phyloP scores from a whole-genome alignment of 2,888 invertebrate species.

The Nomada lathburiana region DNA sequence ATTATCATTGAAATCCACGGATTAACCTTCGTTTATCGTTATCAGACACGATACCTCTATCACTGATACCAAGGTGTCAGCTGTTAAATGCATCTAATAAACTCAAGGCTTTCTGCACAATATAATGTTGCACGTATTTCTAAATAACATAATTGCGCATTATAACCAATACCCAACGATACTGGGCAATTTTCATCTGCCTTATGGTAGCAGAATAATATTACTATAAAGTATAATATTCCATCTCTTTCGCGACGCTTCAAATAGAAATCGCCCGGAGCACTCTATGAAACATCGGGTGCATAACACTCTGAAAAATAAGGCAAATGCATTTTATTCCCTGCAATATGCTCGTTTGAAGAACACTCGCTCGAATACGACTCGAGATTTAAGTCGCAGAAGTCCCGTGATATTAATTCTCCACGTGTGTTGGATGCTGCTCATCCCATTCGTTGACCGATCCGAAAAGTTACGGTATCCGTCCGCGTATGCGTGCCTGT shows the following conservation, averaged over 20 bases:
- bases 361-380: neutral
- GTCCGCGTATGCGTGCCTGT: conserved; percentile 14
- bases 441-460: conserved; percentile 23
- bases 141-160: no score
- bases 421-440: conserved; percentile 19
- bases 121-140: no score
- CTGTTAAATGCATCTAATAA: neutral
- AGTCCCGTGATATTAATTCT: neutral
- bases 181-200: no score
- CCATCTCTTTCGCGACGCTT: no score
- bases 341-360: neutral
- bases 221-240: no score
- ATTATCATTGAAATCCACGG: neutral
- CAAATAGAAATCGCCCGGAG: no score
- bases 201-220: no score
- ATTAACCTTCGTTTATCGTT: conserved; percentile 8
- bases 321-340: neutral
- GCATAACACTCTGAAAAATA: no score
- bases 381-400: neutral
- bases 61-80: neutral
- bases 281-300: no score
- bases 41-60: conserved; percentile 14
- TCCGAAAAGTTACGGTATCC: conserved; percentile 69
- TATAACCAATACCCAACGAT: no score
- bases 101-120: neutral